Conservation (phyloP, 2,797 vertebrate genomes). For the Mus caroli region DNA sequence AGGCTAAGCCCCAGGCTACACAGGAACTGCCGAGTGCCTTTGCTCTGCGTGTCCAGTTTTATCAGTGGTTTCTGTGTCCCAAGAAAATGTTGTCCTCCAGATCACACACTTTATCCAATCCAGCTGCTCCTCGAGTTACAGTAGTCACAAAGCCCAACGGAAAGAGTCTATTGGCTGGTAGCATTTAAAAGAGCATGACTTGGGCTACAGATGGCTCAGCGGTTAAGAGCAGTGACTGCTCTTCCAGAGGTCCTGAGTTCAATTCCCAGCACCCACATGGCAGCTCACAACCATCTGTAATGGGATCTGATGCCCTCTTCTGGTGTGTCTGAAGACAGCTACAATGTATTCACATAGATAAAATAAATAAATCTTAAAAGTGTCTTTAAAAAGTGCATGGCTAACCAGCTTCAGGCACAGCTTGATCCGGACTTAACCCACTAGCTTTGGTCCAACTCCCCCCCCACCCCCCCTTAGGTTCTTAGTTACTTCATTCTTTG, state of each 20-base stretch:
- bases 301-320: neutral
- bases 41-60: neutral
- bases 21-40: neutral
- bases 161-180: neutral
- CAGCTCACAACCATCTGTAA: neutral
- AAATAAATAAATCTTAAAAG: neutral
- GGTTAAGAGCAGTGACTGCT: neutral
- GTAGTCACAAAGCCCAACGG: neutral
- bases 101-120: neutral
- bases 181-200: neutral
- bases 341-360: neutral
- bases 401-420: constrained; percentile 11
- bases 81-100: neutral
- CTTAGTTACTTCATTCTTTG: neutral
- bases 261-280: neutral
- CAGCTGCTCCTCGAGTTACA: neutral
- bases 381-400: neutral
- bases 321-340: neutral
- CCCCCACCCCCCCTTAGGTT: neutral
- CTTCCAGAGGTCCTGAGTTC: neutral
- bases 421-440: neutral
- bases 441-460: neutral
- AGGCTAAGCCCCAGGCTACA: neutral
- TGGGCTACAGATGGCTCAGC: neutral
- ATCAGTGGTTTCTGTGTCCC: neutral